Evolutionary conservation across 2,113 vertebrate species (phyloP), one percentile per base, ranked within the genome.

Genomic region (Urocolius indicus): DNA sequence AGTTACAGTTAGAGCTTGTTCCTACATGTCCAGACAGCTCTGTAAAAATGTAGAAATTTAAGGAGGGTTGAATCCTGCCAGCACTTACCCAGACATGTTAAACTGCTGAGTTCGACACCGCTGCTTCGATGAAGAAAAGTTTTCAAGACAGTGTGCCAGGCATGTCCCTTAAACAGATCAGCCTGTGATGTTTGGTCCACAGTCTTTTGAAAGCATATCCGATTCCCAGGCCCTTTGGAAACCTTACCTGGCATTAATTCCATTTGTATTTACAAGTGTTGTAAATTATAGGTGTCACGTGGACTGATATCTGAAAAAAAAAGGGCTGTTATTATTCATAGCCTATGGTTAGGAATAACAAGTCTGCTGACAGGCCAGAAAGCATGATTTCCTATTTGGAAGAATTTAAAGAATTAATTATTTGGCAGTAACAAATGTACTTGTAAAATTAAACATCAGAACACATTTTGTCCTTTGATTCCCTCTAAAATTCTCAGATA

Each of bases 371-470:
- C 3, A 32, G 76, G 76, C 86, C 93, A 92, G 83, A 93, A 91
- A 83, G 51, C 65, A 87, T 82, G 83, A 92, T 84, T 95, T 90
- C 93, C 61, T 69, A 54, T 92, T 96, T 96, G 93, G 88, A 96
- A 86, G 92, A 95, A 97, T 96, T 78, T 54, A 48, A 97, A 93
- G 96, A 86, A 97, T 96, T 95, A 97, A 92, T 93, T 90, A 84
- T 94, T 96, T 97, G 96, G 96, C 96, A 96, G 95, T n/a, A 86
- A 95, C 94, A 93, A 93, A 96, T 61, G 87, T 84, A 30, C 92
- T 95, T 92, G 83, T 94, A 95, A 96, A 95, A 88, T 86, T 32
- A 94, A 86, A 57, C 2, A 2, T 84, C 93, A 90, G 88, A 94
- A 82, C 69, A 94, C 54, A 94, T 75, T 82, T 93, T 96, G 92